These are phyloP conservation scores for Stichodactyla helianthus DNA, from an alignment of 64 coral and sea anemone species.

Conservation along the genomic window DNA sequence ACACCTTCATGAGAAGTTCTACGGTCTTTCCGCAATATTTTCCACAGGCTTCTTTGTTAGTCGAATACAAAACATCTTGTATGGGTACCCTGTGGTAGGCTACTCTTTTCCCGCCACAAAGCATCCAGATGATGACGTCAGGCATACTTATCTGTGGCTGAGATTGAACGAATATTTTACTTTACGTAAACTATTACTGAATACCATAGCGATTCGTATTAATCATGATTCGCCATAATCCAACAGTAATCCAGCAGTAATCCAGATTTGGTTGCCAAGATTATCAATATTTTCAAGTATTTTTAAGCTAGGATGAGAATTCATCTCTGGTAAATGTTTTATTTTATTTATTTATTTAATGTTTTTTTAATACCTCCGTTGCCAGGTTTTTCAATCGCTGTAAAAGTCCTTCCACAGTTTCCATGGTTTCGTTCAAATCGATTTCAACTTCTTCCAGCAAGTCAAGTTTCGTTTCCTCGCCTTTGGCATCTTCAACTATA, in stretches of 20 bases:
- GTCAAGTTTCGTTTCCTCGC: neutral
- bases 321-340: too few species aligned
- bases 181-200: neutral
- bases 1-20: conserved; percentile 56
- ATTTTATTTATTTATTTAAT: too few species aligned
- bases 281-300: too few species aligned
- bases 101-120: conserved; percentile 46
- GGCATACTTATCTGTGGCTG: conserved; percentile 73
- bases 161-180: neutral
- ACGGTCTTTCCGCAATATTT: conserved; percentile 57
- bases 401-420: neutral
- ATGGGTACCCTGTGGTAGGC: conserved; percentile 62
- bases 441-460: neutral
- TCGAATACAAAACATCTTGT: conserved; percentile 56
- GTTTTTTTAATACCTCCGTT: neutral
- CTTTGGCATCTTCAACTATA: neutral
- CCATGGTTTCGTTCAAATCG: neutral
- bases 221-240: neutral
- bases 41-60: conserved; percentile 43
- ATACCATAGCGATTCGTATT: too few species aligned
- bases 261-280: too few species aligned
- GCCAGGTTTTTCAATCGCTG: conserved; percentile 16
- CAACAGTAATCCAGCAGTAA: neutral
- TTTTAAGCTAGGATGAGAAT: too few species aligned
- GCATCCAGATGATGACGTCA: conserved; percentile 81